These are phyloP conservation scores for Diglossa cyanea DNA, from an alignment of 2,797 vertebrate genomes.

Conservation along the genomic window DNA sequence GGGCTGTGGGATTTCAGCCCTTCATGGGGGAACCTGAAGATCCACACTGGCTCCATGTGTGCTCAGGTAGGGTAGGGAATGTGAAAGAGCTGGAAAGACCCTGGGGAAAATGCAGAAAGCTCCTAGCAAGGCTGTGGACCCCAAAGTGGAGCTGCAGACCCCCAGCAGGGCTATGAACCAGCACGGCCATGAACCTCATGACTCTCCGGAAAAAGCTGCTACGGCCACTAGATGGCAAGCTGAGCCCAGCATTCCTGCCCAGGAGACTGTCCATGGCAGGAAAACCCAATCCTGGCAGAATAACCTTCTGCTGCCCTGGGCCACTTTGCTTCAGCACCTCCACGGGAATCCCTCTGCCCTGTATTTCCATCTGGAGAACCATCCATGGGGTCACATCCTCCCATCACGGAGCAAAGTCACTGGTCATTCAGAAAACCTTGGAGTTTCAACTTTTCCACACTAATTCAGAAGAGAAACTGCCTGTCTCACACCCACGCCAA, in stretches of 20 bases:
- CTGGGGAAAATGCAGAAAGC: neutral
- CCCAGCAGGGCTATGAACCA: too few relatives aligned
- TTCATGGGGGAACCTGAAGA: neutral
- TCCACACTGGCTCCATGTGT: fast-evolving
- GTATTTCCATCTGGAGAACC: neutral
- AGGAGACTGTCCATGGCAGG: fast-evolving
- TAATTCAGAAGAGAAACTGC: neutral
- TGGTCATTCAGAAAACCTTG: fast-evolving
- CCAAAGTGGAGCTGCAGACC: fast-evolving
- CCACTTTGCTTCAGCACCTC: neutral
- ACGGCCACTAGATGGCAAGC: conserved; percentile 62
- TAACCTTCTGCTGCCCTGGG: fast-evolving
- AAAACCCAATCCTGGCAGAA: neutral
- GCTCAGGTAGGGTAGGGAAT: neutral
- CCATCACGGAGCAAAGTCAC: fast-evolving
- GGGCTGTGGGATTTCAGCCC: neutral
- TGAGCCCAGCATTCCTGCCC: neutral
- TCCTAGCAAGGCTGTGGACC: neutral
- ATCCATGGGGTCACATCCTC: fast-evolving
- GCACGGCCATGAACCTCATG: fast-evolving
- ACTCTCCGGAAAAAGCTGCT: neutral
- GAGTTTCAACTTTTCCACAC: neutral
- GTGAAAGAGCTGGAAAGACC: fast-evolving
- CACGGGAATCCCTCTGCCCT: neutral
- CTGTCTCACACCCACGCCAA: fast-evolving